These are phyloP conservation scores for Brachionus koreanus DNA, from an alignment of 1,140 invertebrate species.

Conservation along the genomic window DNA sequence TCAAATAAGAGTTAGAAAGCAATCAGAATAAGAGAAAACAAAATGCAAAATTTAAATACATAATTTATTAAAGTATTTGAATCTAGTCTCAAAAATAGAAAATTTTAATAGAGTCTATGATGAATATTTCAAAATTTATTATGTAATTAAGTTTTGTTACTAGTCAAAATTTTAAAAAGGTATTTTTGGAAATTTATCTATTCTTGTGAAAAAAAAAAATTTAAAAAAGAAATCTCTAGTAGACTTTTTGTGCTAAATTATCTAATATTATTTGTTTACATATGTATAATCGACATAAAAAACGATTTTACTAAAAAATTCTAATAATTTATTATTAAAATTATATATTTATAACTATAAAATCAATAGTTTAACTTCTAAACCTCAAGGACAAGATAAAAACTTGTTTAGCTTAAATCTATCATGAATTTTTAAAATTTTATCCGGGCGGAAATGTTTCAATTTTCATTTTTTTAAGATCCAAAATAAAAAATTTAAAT, in stretches of 20 bases:
- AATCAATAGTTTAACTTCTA: neutral
- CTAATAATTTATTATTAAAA: constrained; percentile 2
- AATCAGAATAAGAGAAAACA: constrained; percentile 7
- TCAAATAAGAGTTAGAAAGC: neutral
- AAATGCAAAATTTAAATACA: constrained; percentile 35
- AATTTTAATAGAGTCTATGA: neutral
- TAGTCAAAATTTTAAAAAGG: neutral
- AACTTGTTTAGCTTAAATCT: neutral
- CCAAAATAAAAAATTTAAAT: neutral
- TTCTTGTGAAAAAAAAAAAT: neutral
- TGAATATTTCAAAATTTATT: constrained; percentile 4
- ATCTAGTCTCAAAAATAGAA: constrained; percentile 6
- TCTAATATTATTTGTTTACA: neutral
- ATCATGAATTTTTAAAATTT: neutral
- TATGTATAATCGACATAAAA: neutral
- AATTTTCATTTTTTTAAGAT: neutral
- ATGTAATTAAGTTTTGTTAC: neutral
- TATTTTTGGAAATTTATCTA: neutral
- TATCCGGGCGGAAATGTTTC: neutral
- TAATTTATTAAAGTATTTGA: constrained; percentile 34
- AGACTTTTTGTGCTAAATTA: neutral
- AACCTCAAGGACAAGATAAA: neutral
- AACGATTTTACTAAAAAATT: neutral
- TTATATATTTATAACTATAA: neutral
- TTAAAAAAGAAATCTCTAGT: neutral